Percentiles rank a stretch among this genome's conserved stretches.
phyloP scores from a whole-genome alignment of 2,797 vertebrate genomes.

The Poeciliopsis gracilis region DNA sequence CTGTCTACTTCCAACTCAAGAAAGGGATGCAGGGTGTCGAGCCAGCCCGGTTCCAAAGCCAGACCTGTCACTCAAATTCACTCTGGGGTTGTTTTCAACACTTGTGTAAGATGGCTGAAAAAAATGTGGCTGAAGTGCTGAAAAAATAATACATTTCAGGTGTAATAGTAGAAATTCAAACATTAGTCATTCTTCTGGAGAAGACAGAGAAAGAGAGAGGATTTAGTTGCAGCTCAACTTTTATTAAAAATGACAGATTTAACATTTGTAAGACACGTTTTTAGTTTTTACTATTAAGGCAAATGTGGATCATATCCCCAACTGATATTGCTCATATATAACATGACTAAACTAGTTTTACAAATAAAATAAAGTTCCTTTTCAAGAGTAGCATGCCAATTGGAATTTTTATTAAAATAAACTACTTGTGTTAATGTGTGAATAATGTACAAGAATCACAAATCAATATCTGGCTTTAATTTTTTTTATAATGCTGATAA shows the following conservation, averaged over 20 bases:
- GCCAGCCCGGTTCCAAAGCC: constrained; percentile 52
- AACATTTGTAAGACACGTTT: not conserved
- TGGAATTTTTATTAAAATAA: not conserved
- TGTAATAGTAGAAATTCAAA: constrained; percentile 27
- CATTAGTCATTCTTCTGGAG: constrained; percentile 3
- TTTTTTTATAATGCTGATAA: not conserved
- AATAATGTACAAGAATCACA: not conserved
- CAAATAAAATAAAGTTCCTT: constrained; percentile 3
- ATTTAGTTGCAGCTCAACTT: constrained; percentile 7
- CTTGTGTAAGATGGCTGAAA: constrained; percentile 48
- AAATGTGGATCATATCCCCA: not conserved
- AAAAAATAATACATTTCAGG: constrained; percentile 37
- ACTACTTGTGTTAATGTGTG: not conserved
- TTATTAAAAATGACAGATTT: constrained; percentile 2
- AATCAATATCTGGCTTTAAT: not conserved
- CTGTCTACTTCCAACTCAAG: constrained; percentile 67
- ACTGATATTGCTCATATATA: not conserved
- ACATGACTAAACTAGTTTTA: not conserved
- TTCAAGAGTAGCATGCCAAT: not conserved
- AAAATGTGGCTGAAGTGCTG: constrained; percentile 36
- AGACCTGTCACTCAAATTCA: constrained; percentile 71
- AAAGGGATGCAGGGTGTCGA: constrained; percentile 77
- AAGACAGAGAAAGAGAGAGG: not conserved
- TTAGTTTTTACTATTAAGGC: not conserved
- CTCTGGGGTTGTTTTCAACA: constrained; percentile 54